Evolutionary conservation across 2,888 invertebrate species (phyloP), one percentile per base, ranked within the genome.

Genomic region (Melikaiella ostensackeni): DNA sequence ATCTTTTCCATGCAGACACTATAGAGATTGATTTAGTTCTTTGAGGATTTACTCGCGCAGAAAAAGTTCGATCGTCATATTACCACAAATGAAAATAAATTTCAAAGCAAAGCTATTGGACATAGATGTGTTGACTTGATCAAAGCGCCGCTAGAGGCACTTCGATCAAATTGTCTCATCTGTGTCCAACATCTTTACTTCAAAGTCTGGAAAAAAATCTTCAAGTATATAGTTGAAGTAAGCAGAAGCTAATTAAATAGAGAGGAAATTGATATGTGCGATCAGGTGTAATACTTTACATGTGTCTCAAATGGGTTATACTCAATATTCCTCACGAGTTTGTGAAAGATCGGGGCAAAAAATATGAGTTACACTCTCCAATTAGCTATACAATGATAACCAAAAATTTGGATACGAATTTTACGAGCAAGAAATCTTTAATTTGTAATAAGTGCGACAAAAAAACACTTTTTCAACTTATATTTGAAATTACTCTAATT

Each of bases 281-380:
- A 70, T 50, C n/a, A 55, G 70, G 70, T 70, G 70, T 50, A 21
- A 42, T 70, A 70, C 70, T 70, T 70, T 70, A 70, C 70, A 70
- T 70, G 70, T 70, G 70, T 33, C 30, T 70, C 70, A 70, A 70
- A 70, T 50, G 30, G 70, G 70, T 70, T 33, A 50, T 70, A 70
- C 70, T 70, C 21, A 70, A 70, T 50, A 13, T 50, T 55, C 50
- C 50, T 70, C 70, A 70, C 30, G 50, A 70, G 50, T 50, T 70
- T 70, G 70, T 70, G 50, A 50, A 33, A 70, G 27, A 70, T 46
- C 11, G 6, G 70, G 70, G 33, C 46, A 50, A 70, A 70, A 70
- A 70, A 30, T 33, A 70, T 70, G 30, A 70, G 27, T 70, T 70
- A 70, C 46, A 64, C 11, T 42, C 35, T 50, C 50, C 46, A 70